Base-by-base conservation (phyloP, 2,888 invertebrate genomes). In the Pardosa pseudoannulata region DNA sequence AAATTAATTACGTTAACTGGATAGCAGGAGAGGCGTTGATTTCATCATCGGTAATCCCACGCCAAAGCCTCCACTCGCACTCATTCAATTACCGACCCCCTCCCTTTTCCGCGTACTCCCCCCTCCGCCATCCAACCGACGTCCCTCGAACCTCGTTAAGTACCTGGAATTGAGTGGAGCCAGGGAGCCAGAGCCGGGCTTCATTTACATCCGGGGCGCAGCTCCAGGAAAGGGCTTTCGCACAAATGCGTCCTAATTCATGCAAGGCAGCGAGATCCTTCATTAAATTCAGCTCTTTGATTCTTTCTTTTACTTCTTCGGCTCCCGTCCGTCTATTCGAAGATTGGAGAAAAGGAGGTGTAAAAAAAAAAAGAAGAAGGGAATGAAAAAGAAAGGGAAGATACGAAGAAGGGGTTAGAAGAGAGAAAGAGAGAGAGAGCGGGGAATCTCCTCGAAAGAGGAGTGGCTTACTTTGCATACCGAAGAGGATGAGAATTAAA, bases 1-100 rank as follows among this genome's bases (percentile, higher is more conserved):
- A 86, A 86, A 86, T 86, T 86, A 86, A 86, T 86, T 86, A 86
- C 85, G 85, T 86, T 86, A 86, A 86, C 85, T 86, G 85, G 85
- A 79, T 79, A 79, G 79, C 70, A 70, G 79, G 85, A 74, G 85
- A 86, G 85, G 85, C 85, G 85, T 86, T 86, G 85, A 86, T 86
- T 86, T 86, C 85, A 86, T 86, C 85, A 86, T 86, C 85, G 79
- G 79, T 86, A 86, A 86, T 86, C 85, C 79, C 85, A 41, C 79
- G 62, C 79, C 83, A 86, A 86, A 86, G 85, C 76, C 46, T 41
- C 76, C 68, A 79, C 62, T 82, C 31, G 46, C 75, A 62, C 64
- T 81, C 80, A 73, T 74, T 74, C 74, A 74, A 74, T 74, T 74
- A 74, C 74, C 32, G 23, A 0, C 65, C 67, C 32, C 19, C 70